Percentiles rank a stretch among this genome's conserved stretches.
Conservation (phyloP, 2,888 invertebrate genomes). For the Mesorhabditis spiculigera region DNA sequence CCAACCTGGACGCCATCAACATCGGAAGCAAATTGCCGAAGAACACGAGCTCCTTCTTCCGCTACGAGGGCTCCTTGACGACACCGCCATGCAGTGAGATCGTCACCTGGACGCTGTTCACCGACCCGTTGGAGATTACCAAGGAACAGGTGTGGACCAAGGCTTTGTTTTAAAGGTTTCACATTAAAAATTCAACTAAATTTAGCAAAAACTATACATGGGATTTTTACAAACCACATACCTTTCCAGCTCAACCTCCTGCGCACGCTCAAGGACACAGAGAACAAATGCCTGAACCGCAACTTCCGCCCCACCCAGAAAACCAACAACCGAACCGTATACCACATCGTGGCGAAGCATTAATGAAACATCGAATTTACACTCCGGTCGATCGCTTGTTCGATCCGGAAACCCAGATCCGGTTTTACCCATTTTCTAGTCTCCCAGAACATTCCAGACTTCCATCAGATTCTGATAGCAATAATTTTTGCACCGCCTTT, state of each 20-base stretch:
- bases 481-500: no score
- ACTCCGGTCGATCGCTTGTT: no score
- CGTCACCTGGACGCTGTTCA: constrained; percentile 54
- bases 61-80: constrained; percentile 53
- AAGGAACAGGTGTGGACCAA: constrained; percentile 35
- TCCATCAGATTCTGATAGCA: no score
- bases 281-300: constrained; percentile 33
- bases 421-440: no score
- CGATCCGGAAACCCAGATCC: no score
- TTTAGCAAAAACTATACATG: no score
- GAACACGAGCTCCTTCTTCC: constrained; percentile 38
- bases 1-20: constrained; percentile 26
- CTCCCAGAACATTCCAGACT: no score
- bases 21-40: constrained; percentile 43
- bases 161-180: no score
- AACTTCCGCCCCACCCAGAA: constrained; percentile 50
- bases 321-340: constrained; percentile 38
- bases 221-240: no score
- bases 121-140: constrained; percentile 49
- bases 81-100: constrained; percentile 55
- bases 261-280: constrained; percentile 43
- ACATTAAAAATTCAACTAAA: no score
- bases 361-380: background rate
- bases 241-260: constrained; percentile 39
- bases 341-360: constrained; percentile 15